phyloP scores from a whole-genome alignment of 2,797 vertebrate genomes.

The Babyrousa celebensis region DNA sequence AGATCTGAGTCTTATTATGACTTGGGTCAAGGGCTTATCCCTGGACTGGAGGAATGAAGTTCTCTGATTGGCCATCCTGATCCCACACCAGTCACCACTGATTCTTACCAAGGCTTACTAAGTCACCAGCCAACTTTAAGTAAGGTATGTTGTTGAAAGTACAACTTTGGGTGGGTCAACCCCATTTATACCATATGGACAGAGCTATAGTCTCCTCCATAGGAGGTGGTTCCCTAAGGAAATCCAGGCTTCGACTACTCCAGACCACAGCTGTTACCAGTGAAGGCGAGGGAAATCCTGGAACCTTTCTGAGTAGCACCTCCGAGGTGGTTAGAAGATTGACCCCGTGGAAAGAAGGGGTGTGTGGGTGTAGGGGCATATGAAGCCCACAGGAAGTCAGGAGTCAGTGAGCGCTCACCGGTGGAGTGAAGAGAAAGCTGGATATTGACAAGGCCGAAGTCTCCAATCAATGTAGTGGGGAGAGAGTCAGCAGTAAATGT shows the following conservation, averaged over 20 bases:
- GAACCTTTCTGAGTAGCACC: not conserved
- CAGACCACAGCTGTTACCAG: not conserved
- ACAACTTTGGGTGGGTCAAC: not conserved
- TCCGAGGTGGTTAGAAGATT: not conserved
- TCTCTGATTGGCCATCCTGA: not conserved
- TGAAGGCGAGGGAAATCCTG: not conserved
- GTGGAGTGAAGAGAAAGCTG: not conserved
- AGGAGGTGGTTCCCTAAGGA: not conserved
- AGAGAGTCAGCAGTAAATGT: too few species aligned
- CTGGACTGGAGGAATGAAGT: not conserved
- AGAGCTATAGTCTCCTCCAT: not conserved
- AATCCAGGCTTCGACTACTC: not conserved
- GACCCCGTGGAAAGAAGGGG: not conserved
- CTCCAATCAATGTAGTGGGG: not conserved
- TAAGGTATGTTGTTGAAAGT: not conserved
- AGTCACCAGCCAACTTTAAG: not conserved
- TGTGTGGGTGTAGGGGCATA: fast-evolving
- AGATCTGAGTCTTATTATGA: not conserved
- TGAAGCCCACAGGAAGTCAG: not conserved
- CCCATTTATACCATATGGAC: not conserved
- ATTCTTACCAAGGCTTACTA: not conserved
- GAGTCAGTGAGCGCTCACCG: not conserved
- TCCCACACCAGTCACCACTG: not conserved
- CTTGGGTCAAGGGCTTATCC: not conserved
- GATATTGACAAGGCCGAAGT: not conserved